Conservation (phyloP, 2,888 invertebrate genomes). For the Siphonodentalium dalli region DNA sequence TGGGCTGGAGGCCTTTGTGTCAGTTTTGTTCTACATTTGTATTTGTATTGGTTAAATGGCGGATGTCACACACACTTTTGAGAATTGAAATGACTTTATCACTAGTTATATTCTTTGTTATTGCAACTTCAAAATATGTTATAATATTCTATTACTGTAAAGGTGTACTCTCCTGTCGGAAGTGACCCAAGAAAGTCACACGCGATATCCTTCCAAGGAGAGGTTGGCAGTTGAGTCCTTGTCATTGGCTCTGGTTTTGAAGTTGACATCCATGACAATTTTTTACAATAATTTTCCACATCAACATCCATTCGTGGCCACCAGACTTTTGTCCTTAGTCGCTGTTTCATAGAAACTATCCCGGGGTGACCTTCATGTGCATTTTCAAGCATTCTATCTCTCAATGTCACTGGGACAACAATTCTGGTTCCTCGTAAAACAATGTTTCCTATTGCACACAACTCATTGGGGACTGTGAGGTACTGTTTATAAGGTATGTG, state of each 20-base stretch:
- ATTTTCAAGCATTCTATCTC: slow-evolving; percentile 6
- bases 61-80: too few species aligned
- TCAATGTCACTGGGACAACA: slow-evolving; percentile 11
- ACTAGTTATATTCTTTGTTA: too few species aligned
- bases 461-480: slow-evolving; percentile 1
- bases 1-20: too few species aligned
- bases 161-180: slow-evolving; percentile 9
- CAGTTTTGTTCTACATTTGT: too few species aligned
- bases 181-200: slow-evolving; percentile 20
- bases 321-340: slow-evolving; percentile 23
- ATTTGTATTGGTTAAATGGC: too few species aligned
- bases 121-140: too few species aligned
- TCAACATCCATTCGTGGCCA: slow-evolving; percentile 28
- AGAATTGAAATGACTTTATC: too few species aligned
- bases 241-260: slow-evolving; percentile 13
- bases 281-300: slow-evolving; percentile 1
- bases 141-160: slow-evolving; percentile 22
- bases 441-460: slow-evolving; percentile 2
- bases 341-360: slow-evolving; percentile 19
- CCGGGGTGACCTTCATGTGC: slow-evolving; percentile 30
- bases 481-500: too few species aligned
- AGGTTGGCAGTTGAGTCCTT: slow-evolving; percentile 8
- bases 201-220: slow-evolving; percentile 19
- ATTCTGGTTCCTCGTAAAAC: slow-evolving; percentile 11
- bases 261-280: too few species aligned